Percentiles rank a stretch among this genome's conserved stretches.
phyloP scores from a whole-genome alignment of 2,888 invertebrate genomes.

The Apantesis nais region DNA sequence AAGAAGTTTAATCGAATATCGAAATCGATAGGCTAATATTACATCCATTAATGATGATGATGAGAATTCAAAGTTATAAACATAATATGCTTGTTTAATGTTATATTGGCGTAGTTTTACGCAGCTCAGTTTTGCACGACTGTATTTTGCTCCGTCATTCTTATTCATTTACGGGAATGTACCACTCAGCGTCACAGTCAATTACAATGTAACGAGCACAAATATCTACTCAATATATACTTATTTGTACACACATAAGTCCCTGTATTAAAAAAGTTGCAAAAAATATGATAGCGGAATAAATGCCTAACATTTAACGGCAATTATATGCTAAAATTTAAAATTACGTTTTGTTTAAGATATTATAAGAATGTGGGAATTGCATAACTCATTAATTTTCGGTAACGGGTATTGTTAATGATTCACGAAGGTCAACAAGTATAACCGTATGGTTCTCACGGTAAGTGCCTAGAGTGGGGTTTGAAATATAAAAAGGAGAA shows the following conservation, averaged over 20 bases:
- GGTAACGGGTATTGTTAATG: slow-evolving; percentile 47
- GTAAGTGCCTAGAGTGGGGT: slow-evolving; percentile 8
- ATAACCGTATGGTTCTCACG: slow-evolving; percentile 47
- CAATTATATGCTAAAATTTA: slow-evolving; percentile 29
- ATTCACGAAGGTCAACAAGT: slow-evolving; percentile 48
- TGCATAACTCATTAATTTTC: slow-evolving; percentile 46
- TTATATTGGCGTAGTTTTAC: slow-evolving; percentile 35
- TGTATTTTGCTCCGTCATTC: slow-evolving; percentile 35
- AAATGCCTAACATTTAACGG: slow-evolving; percentile 39
- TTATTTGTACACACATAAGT: no score
- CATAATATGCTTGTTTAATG: neutral
- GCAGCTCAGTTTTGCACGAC: slow-evolving; percentile 32
- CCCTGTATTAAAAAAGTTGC: slow-evolving; percentile 27
- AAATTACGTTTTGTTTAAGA: slow-evolving; percentile 27
- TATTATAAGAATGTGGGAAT: slow-evolving; percentile 39
- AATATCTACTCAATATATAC: slow-evolving; percentile 36
- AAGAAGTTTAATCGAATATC: neutral
- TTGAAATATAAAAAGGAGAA: slow-evolving; percentile 13
- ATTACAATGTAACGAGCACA: slow-evolving; percentile 36
- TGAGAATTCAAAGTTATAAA: neutral
- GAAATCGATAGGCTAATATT: neutral
- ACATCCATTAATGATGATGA: no score
- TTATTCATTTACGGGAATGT: slow-evolving; percentile 38
- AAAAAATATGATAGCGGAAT: slow-evolving; percentile 35
- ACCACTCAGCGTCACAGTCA: slow-evolving; percentile 34